Conservation (phyloP, 2,888 invertebrate species). For the Amiota mariae region DNA sequence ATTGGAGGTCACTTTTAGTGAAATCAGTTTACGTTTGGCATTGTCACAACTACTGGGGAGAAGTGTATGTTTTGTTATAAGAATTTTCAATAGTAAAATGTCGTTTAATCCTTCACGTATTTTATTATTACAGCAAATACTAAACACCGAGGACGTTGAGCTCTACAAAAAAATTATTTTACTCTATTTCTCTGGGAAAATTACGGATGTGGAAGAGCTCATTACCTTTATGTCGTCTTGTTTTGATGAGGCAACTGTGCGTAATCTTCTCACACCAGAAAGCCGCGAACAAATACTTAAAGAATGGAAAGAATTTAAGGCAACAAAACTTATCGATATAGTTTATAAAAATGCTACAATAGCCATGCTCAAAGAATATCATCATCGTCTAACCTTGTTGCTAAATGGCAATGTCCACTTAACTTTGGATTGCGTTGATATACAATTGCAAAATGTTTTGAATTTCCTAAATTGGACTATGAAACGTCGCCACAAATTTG, state of each 20-base stretch:
- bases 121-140: neutral
- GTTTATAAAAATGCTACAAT: conserved; percentile 27
- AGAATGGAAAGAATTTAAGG: conserved; percentile 22
- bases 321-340: neutral
- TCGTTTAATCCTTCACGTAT: neutral
- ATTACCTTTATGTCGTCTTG: conserved; percentile 41
- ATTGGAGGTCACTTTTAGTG: conserved; percentile 37
- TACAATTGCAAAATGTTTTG: neutral
- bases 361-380: conserved; percentile 35
- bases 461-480: neutral
- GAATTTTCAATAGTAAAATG: neutral
- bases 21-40: conserved; percentile 45
- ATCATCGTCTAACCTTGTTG: conserved; percentile 15
- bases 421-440: neutral
- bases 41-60: conserved; percentile 37
- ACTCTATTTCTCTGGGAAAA: conserved; percentile 40
- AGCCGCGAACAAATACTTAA: conserved; percentile 10
- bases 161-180: conserved; percentile 43
- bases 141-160: conserved; percentile 26
- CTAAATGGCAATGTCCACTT: neutral
- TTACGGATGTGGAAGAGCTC: conserved; percentile 22
- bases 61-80: conserved; percentile 25
- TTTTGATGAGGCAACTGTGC: neutral
- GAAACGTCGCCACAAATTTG: conserved; percentile 2
- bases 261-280: neutral